Conservation (phyloP, 2,113 vertebrate genomes). For the Percopsis transmontana region DNA sequence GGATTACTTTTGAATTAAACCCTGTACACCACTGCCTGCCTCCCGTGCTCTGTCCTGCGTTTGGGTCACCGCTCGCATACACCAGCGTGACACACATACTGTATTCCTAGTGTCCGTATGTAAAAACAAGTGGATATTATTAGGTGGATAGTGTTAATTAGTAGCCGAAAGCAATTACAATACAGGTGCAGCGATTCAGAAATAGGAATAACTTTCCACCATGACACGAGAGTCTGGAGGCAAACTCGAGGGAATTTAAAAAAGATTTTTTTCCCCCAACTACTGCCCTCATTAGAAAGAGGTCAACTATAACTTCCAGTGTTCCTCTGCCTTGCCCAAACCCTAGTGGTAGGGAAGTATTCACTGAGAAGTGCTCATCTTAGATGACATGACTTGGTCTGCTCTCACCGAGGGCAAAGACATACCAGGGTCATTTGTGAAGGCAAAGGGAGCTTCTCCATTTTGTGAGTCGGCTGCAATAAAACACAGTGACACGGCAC, state of each 20-base stretch:
- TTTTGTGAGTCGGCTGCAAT: constrained; percentile 41
- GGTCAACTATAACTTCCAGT: constrained; percentile 39
- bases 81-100: not conserved
- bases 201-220: not conserved
- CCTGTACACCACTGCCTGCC: no score
- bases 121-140: not conserved
- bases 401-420: constrained; percentile 18
- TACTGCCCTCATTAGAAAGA: constrained; percentile 46
- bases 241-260: constrained; percentile 37
- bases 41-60: no score
- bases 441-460: constrained; percentile 30
- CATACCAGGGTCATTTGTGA: constrained; percentile 36
- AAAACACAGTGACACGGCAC: constrained; percentile 46
- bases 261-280: constrained; percentile 24
- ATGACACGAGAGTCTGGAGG: constrained; percentile 25
- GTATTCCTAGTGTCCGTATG: not conserved
- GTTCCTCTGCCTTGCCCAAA: constrained; percentile 14
- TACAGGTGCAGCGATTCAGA: not conserved
- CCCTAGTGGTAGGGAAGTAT: constrained; percentile 3
- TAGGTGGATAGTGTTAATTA: constrained; percentile 9
- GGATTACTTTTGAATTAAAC: no score
- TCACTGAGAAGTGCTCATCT: not conserved
- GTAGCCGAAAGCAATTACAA: not conserved
- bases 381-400: constrained; percentile 6
- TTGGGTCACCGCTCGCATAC: no score